Percentiles rank a stretch among this genome's conserved stretches.
Conservation (phyloP, 2,888 invertebrate species). For the Steinernema hermaphroditum region DNA sequence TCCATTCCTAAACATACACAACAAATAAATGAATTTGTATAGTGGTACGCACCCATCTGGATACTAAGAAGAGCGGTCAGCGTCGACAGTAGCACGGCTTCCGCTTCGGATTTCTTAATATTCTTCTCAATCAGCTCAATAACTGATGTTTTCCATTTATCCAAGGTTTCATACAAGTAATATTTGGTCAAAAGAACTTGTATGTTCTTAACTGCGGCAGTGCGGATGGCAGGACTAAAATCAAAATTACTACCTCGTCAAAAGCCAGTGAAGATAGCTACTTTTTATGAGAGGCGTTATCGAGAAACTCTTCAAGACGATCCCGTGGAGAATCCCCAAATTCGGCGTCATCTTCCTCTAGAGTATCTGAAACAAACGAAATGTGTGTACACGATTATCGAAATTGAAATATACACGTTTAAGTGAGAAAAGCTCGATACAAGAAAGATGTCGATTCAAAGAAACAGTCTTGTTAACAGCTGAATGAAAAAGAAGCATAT, state of each 20-base stretch:
- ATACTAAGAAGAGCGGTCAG: conserved; percentile 80
- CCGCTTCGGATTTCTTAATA: conserved; percentile 80
- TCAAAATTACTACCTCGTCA: too few relatives aligned
- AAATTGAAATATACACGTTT: too few relatives aligned
- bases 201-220: conserved; percentile 40
- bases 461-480: too few relatives aligned
- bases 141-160: conserved; percentile 74
- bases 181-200: conserved; percentile 34
- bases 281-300: conserved; percentile 24
- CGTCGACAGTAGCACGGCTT: conserved; percentile 81
- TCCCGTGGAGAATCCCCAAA: conserved; percentile 18
- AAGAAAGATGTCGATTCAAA: too few relatives aligned
- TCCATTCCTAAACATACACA: conserved; percentile 39
- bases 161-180: conserved; percentile 76
- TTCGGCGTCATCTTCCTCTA: conserved; percentile 18
- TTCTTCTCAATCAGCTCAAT: conserved; percentile 81
- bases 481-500: too few relatives aligned
- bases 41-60: conserved; percentile 74
- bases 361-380: neutral
- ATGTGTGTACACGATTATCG: too few relatives aligned
- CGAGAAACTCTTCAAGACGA: conserved; percentile 20
- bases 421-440: too few relatives aligned
- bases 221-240: conserved; percentile 24
- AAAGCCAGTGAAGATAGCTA: neutral
- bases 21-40: neutral